Base-by-base conservation (phyloP, 2,888 invertebrate species). In the Papilio demoleus region DNA sequence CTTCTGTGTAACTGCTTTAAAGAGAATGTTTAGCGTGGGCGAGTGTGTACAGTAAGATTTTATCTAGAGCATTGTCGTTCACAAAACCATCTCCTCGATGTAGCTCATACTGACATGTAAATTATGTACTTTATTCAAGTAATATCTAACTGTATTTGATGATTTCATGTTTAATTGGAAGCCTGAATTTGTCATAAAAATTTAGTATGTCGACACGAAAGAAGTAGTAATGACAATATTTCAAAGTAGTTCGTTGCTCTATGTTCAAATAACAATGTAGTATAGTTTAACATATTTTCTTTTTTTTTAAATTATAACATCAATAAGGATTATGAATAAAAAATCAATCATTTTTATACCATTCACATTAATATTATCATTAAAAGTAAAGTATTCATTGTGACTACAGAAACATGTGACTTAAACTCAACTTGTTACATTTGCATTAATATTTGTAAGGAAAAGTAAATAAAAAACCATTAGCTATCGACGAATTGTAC, bases 101-200 rank as follows among this genome's bases (percentile, higher is more conserved):
- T 67, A 56, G 62, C 62, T 24, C 38, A 62, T 42, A 42, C 62
- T 68, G 63, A 68, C 63, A 63, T 58, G 67, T 63, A 67, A 67
- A 67, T 67, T 58, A 67, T 63, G 62, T 63, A 31, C 58, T 45
- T 34, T 19, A 36, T 63, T 36, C 12, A 66, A 59, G 60, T 42
- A 65, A 42, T 59, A 31, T 6, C 42, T 67, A 67, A 67, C 62
- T 67, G 56, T 67, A 63, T 1, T 19, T 19, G 62, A 63, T 67
- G 62, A 67, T 67, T 67, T 67, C 67, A 67, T 34, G 31, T 17
- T 27, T 27, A 19, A 53, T 56, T 56, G 53, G 27, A 40, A 42
- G 53, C n/a, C 27, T 12, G 27, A 27, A 53, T n/a, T 53, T 53
- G 14, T 31, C 3, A 11, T 17, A 3, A 27, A 4, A 17, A 4